Base-by-base conservation (phyloP, 2,797 vertebrate species). In the Loriculus beryllinus region DNA sequence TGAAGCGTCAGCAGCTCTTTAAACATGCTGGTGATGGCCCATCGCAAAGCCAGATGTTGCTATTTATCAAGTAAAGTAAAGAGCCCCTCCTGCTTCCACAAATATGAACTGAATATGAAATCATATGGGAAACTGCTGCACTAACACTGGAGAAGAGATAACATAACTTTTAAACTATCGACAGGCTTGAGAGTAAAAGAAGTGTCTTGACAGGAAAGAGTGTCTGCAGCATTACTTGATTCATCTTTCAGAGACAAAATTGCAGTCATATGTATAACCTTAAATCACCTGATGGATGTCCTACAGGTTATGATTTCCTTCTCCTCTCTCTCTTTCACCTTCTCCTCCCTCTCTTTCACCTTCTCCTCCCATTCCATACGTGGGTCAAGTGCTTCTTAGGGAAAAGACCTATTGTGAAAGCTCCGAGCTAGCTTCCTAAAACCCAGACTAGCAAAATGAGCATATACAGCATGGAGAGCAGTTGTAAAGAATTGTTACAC, bases 31-130 rank as follows among this genome's bases (percentile, higher is more conserved):
- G 94, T 96, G 96, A 95, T 93, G 83, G 90, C 90, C 95, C 88
- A 95, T 96, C 95, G 93, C 92, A 93, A 95, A 97, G 78, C 95
- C 96, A 97, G 96, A 97, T 96, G 96, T 96, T 96, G 71, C 88
- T 68, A 88, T 96, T 96, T 96, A 96, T 96, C 96, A 95, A 96
- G 86, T 75, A 88, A 95, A 95, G 82, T 95, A 95, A 95, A 93
- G 88, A 95, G 92, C 92, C 92, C 76, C 90, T 96, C 95, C 95
- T 96, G 93, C 87, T 96, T 97, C 92, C 87, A 94, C 83, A 96
- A 97, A 96, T 95, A 96, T 63, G 95, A 93, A 88, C 74, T 86
- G 92, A 96, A 96, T 95, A 93, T 93, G 86, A 96, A 96, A 95
- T 97, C 75, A 93, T 95, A 95, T 54, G 57, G 51, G 52, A 94